These are phyloP conservation scores for human DNA, from an alignment of 2,113 vertebrate genomes.

Conservation along the genomic window GRCh38 chr1:210249501-210250000, in stretches of 20 bases:
- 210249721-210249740: neutral
- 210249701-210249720: neutral
- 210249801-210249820: neutral
- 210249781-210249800: neutral
- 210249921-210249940: neutral
- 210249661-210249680: neutral
- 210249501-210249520: neutral
- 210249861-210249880: neutral
- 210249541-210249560: neutral
- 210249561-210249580: neutral
- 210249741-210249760: neutral
- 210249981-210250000: too few species aligned
- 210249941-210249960: too few species aligned
- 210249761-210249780: neutral
- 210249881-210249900: neutral
- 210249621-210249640: neutral
- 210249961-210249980: too few species aligned
- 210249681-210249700: constrained; percentile 8
- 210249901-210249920: neutral
- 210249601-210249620: neutral
- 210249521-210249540: neutral
- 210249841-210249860: neutral
- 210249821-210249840: neutral
- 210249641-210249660: neutral
- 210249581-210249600: neutral